Conservation (phyloP, 2,113 vertebrate species). For the Garra rufa region DNA sequence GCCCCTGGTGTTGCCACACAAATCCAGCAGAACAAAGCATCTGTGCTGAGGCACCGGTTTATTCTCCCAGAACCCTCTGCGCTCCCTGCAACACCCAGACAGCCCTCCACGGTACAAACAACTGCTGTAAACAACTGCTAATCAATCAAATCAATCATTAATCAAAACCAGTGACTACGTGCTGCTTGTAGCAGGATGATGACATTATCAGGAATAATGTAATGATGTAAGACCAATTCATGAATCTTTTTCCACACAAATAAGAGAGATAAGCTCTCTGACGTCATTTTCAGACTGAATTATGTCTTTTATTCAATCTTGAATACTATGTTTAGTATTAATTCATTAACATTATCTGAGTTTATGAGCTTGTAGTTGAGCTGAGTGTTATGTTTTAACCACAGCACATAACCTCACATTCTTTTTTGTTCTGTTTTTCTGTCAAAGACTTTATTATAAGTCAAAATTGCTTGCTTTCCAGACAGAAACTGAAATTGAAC, state of each 20-base stretch:
- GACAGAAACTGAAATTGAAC: neutral
- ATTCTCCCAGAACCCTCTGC: neutral
- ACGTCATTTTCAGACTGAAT: neutral
- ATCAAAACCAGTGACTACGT: neutral
- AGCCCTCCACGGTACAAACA: neutral
- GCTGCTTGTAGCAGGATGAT: neutral
- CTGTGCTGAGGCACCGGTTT: slow-evolving; percentile 68
- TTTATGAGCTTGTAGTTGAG: neutral
- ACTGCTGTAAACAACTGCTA: slow-evolving; percentile 16
- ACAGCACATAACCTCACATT: neutral
- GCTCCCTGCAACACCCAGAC: neutral
- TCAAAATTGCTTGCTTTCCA: neutral
- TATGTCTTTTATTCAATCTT: slow-evolving; percentile 2
- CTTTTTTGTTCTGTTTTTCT: neutral
- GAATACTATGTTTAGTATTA: neutral
- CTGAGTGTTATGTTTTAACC: neutral
- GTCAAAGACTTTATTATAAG: neutral
- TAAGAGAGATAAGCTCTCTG: neutral
- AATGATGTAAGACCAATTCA: neutral
- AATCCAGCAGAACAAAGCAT: slow-evolving; percentile 65
- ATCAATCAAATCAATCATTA: slow-evolving; percentile 11
- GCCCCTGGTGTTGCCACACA: slow-evolving; percentile 64
- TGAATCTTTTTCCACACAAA: neutral
- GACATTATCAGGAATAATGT: neutral
- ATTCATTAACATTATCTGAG: neutral